Evolutionary conservation across 2,888 invertebrate genomes (phyloP), one percentile per base, ranked within the genome.

Genomic region (Eupithecia subfuscata): DNA sequence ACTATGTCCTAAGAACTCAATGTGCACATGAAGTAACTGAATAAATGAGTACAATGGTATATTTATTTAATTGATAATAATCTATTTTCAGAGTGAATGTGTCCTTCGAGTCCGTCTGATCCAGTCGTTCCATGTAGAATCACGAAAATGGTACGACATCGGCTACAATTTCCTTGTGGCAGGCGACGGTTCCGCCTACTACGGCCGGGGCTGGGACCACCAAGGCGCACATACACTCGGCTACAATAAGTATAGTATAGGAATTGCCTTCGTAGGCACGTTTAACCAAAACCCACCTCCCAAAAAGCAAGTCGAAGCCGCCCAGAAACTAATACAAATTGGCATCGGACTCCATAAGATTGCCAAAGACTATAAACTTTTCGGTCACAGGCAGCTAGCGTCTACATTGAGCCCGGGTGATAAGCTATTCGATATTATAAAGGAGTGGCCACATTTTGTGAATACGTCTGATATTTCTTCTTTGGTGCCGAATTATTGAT

Each of bases 121-220:
- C 69, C 97, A 97, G 88, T 95, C 92, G 37, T 97, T 95, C 82
- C 97, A 98, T 87, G 96, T 97, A 52, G 97, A 97, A 73, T 93
- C 94, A 0, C 85, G 87, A n/a, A 84, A 92, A 0, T 97, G 96
- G 95, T 95, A 78, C 63, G 97, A 97, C 85, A 97, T 97, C 37
- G 96, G 95, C 0, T 98, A 97, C 87, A 98, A 97, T 86, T 98
- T 97, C 82, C 89, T 98, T 3, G 95, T 98, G 3, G 98, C 97
- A 0, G 97, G 97, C 7, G 97, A 97, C 85, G 97, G 97, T 0
- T 95, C 96, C 12, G 96, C 96, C 0, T 97, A 97, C 86, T 96
- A 95, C 80, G 97, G 97, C 0, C 96, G 97, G 7, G 97, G 97
- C 1, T 98, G 98, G 98, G 95, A 96, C 80, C 89, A 90, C 76